phyloP scores from a whole-genome alignment of 1,140 invertebrate species.

The Conopomorpha cramerella region DNA sequence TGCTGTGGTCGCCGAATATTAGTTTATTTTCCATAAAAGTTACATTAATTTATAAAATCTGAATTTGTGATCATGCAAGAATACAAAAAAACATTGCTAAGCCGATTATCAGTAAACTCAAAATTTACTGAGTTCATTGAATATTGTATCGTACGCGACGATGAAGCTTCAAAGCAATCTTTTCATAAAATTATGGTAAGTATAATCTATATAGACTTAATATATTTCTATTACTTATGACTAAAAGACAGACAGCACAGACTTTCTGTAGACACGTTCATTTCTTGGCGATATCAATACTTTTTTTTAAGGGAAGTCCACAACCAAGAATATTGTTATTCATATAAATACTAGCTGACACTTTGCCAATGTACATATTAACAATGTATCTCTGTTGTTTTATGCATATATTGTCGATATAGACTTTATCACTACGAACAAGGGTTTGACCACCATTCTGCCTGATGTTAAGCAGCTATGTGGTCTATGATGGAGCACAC shows the following conservation, averaged over 20 bases:
- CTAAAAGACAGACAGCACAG: conserved; percentile 1
- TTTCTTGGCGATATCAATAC: no score
- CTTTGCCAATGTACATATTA: no score
- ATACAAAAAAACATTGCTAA: conserved; percentile 28
- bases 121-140: conserved; percentile 20
- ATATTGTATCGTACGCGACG: conserved; percentile 20
- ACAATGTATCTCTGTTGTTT: no score
- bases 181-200: conserved; percentile 46
- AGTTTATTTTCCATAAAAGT: background rate
- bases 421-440: no score
- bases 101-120: conserved; percentile 16
- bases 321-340: no score
- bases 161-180: conserved; percentile 21
- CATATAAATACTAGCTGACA: no score
- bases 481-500: no score
- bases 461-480: no score
- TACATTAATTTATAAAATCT: conserved; percentile 8
- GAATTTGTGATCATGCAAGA: conserved; percentile 15
- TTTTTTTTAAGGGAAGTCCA: no score
- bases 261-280: background rate
- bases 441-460: no score
- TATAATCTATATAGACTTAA: background rate
- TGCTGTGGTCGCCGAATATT: background rate
- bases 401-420: no score
- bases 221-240: background rate